These are phyloP conservation scores for Polydrusus tereticollis DNA, from an alignment of 2,888 invertebrate genomes.

Conservation along the genomic window DNA sequence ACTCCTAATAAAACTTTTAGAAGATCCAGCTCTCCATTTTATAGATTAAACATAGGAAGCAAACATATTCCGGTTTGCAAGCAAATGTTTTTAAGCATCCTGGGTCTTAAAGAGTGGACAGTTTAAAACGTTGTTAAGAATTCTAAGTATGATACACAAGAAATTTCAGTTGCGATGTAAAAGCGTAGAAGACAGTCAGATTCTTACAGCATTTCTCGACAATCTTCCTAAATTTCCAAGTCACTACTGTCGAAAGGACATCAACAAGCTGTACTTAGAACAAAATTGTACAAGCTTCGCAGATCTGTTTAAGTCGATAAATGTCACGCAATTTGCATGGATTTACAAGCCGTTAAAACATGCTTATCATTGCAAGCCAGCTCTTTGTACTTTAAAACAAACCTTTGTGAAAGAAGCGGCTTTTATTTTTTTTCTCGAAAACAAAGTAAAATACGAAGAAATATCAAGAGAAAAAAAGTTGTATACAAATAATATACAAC, in stretches of 20 bases:
- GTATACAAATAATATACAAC: too few relatives aligned
- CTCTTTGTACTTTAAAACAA: slow-evolving; percentile 25
- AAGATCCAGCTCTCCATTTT: too few relatives aligned
- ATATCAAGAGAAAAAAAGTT: too few relatives aligned
- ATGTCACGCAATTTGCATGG: slow-evolving; percentile 9
- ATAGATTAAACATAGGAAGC: too few relatives aligned
- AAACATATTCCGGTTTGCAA: too few relatives aligned
- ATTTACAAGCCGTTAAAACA: slow-evolving; percentile 24
- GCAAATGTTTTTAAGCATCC: too few relatives aligned
- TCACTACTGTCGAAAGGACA: slow-evolving; percentile 11
- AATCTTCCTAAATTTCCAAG: slow-evolving; percentile 1
- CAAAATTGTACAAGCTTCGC: neutral
- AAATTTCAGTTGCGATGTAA: neutral
- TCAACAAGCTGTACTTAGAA: neutral
- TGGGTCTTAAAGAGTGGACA: too few relatives aligned
- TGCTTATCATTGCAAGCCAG: slow-evolving; percentile 5
- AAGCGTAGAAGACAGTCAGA: neutral
- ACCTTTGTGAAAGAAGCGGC: too few relatives aligned
- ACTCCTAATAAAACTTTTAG: too few relatives aligned
- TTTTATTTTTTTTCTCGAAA: too few relatives aligned
- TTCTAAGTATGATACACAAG: neutral
- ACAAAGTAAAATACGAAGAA: too few relatives aligned
- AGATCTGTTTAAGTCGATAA: neutral
- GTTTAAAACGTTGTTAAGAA: neutral
- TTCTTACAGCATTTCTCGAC: neutral